Conservation (phyloP, 1,140 invertebrate species). For the Apis laboriosa region DNA sequence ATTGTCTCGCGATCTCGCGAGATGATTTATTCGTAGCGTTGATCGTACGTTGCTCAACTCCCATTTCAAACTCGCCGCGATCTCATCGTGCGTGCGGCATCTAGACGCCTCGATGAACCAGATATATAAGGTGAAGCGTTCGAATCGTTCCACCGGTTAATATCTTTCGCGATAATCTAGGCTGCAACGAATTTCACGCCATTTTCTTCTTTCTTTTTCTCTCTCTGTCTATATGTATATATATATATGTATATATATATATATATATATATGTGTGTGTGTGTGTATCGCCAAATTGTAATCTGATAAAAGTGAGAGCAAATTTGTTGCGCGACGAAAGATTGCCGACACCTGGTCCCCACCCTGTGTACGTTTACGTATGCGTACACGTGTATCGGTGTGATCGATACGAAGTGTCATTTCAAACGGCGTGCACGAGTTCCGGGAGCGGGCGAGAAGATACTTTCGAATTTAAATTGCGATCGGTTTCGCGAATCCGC, state of each 20-base stretch:
- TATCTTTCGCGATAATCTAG: not conserved
- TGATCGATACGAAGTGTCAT: constrained; percentile 64
- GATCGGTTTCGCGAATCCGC: constrained; percentile 58
- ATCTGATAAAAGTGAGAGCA: not conserved
- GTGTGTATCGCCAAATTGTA: not conserved
- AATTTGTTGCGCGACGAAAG: not conserved
- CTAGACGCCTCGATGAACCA: not conserved
- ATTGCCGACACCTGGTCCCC: not conserved
- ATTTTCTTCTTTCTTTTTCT: not conserved
- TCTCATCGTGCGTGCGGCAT: not conserved
- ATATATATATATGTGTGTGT: too few species aligned
- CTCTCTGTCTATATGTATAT: too few species aligned
- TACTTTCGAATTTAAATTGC: constrained; percentile 72
- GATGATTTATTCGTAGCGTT: not conserved
- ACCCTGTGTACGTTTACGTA: constrained; percentile 10
- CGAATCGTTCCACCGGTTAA: not conserved
- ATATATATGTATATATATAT: too few species aligned
- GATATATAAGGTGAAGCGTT: not conserved
- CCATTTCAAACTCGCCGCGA: not conserved
- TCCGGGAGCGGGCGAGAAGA: constrained; percentile 62
- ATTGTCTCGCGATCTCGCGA: not conserved
- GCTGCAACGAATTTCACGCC: not conserved
- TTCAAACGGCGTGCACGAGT: constrained; percentile 51
- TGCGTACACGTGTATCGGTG: not conserved
- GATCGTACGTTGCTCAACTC: not conserved